Evolutionary conservation across 2,797 vertebrate genomes (phyloP).

Genomic region (Macropus fuliginosus): DNA sequence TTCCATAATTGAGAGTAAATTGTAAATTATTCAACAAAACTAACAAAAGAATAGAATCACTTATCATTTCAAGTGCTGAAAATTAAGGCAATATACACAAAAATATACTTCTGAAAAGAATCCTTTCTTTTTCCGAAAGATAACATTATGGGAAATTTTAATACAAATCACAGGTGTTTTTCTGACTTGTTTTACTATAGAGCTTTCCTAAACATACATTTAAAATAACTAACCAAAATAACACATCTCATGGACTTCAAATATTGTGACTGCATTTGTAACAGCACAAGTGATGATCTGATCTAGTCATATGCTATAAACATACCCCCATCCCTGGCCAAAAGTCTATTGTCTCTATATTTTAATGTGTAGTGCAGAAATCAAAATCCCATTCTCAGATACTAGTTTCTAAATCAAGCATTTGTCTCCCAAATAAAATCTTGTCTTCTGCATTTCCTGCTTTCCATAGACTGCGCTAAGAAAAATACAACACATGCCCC

Average conservation of each 20-base stretch:
- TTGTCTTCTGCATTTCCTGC: background rate
- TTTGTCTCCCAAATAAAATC: background rate
- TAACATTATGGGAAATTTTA: background rate
- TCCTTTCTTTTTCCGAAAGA: background rate
- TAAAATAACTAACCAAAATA: background rate
- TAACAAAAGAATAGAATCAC: slow-evolving; percentile 8
- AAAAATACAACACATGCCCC: background rate
- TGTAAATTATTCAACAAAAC: slow-evolving; percentile 55
- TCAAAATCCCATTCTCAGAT: background rate
- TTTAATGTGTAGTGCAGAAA: background rate
- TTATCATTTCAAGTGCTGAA: slow-evolving; percentile 41
- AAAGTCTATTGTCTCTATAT: background rate
- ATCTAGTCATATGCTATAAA: background rate
- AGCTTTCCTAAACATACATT: background rate
- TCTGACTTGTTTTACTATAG: background rate
- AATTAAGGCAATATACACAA: background rate
- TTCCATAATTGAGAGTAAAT: slow-evolving; percentile 36
- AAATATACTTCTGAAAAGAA: background rate
- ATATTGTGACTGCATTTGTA: background rate
- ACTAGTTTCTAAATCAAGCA: background rate
- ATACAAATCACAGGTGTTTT: background rate
- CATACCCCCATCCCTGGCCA: background rate
- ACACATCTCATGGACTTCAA: background rate
- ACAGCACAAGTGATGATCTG: background rate
- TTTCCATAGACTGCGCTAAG: background rate